Evolutionary conservation across 2,113 vertebrate genomes (phyloP).

Genomic region (Rhodinocichla rosea): DNA sequence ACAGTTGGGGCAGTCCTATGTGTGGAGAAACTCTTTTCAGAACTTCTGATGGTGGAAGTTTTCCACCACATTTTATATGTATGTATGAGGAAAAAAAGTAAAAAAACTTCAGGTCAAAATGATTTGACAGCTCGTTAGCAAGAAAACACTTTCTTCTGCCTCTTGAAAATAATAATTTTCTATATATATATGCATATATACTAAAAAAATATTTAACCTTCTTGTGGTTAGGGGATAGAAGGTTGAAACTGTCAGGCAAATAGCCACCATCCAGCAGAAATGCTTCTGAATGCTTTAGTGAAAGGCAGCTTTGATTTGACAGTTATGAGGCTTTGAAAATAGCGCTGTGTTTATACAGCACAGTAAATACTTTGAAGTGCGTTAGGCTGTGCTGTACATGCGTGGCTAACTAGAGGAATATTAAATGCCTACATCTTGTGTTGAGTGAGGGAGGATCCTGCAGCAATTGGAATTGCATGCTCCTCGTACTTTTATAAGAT

Average conservation of each 20-base stretch:
- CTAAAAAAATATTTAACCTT: neutral
- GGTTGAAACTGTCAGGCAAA: slow-evolving; percentile 41
- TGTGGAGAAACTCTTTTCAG: neutral
- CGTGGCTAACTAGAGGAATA: slow-evolving; percentile 44
- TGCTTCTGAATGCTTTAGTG: neutral
- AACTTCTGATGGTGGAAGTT: neutral
- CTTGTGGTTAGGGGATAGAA: neutral
- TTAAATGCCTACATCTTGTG: slow-evolving; percentile 3
- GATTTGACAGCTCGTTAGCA: slow-evolving; percentile 30
- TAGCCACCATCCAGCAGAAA: slow-evolving; percentile 47
- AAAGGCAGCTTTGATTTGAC: slow-evolving; percentile 56
- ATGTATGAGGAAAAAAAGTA: neutral
- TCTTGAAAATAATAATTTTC: neutral
- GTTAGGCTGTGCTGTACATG: slow-evolving; percentile 14
- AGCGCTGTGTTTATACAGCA: slow-evolving; percentile 24
- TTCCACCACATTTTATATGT: neutral
- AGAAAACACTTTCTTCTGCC: neutral
- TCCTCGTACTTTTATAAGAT: neutral
- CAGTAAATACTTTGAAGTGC: slow-evolving; percentile 44
- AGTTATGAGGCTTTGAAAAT: slow-evolving; percentile 45
- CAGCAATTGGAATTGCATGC: neutral
- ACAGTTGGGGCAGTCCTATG: neutral
- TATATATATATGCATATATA: neutral
- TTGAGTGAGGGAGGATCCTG: neutral
- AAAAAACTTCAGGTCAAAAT: slow-evolving; percentile 6